Conservation (phyloP, 2,797 vertebrate species). For the Loris lydekkerianus region DNA sequence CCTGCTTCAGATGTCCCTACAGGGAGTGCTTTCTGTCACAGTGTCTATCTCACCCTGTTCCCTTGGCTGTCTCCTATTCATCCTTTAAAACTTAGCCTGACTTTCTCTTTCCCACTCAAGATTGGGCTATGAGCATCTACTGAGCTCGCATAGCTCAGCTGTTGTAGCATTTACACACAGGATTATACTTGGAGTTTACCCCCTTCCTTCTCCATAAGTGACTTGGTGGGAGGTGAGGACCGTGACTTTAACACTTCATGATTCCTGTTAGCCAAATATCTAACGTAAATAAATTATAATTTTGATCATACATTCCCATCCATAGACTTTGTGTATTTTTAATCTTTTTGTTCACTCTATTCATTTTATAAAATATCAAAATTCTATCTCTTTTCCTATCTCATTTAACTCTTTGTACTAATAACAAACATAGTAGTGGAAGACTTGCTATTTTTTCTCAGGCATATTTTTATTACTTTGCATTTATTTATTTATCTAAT, state of each 20-base stretch:
- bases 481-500: not conserved
- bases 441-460: not conserved
- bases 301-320: not conserved
- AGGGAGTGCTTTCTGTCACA: not conserved
- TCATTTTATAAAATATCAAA: not conserved
- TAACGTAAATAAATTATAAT: not conserved
- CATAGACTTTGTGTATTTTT: not conserved
- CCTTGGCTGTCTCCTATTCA: not conserved
- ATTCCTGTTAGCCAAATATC: not conserved
- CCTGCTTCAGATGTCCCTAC: not conserved
- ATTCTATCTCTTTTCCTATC: not conserved
- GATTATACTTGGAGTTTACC: not conserved
- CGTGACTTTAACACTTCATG: not conserved
- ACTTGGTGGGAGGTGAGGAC: not conserved
- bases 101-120: not conserved
- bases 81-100: not conserved
- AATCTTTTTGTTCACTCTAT: not conserved
- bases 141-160: not conserved
- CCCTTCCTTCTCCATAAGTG: not conserved
- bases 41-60: not conserved
- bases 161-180: not conserved
- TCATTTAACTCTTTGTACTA: slow-evolving; percentile 33
- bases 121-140: too few species aligned
- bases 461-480: slow-evolving; percentile 11
- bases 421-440: not conserved